These are phyloP conservation scores for Platichthys stellatus DNA, from an alignment of 2,113 vertebrate genomes.

Conservation along the genomic window DNA sequence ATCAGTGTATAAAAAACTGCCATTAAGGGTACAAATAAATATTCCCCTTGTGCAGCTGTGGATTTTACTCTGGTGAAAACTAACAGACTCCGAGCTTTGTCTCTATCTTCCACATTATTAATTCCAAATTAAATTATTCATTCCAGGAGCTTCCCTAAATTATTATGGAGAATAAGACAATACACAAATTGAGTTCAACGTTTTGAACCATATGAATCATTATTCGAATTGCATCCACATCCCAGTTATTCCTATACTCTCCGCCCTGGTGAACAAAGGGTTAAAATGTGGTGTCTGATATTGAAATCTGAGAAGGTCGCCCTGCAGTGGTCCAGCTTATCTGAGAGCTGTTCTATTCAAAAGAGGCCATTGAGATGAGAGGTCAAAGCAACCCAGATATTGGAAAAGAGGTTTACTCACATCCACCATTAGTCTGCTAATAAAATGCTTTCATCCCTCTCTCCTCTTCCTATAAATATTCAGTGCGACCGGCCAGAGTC, in stretches of 20 bases:
- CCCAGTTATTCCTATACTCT: constrained; percentile 1
- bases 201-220: not conserved
- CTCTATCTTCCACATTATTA: too few species aligned
- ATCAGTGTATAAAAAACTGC: too few species aligned
- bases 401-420: constrained; percentile 71
- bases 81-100: too few species aligned
- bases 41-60: too few species aligned
- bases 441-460: constrained; percentile 69
- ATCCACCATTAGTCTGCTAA: constrained; percentile 77
- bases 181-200: too few species aligned
- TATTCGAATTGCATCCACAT: constrained; percentile 15
- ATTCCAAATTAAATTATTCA: too few species aligned
- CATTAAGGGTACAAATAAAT: too few species aligned
- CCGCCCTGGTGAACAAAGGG: constrained; percentile 33
- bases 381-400: constrained; percentile 76
- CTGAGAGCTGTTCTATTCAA: constrained; percentile 65
- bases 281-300: constrained; percentile 67
- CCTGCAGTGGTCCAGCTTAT: constrained; percentile 48
- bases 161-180: too few species aligned
- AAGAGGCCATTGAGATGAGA: constrained; percentile 63
- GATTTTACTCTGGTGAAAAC: not conserved
- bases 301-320: constrained; percentile 63
- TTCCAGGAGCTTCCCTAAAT: too few species aligned
- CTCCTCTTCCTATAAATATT: constrained; percentile 75
- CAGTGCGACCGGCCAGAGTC: constrained; percentile 53